Evolutionary conservation across 1,140 invertebrate genomes (phyloP).

Genomic region (Bombus cullumanus): DNA sequence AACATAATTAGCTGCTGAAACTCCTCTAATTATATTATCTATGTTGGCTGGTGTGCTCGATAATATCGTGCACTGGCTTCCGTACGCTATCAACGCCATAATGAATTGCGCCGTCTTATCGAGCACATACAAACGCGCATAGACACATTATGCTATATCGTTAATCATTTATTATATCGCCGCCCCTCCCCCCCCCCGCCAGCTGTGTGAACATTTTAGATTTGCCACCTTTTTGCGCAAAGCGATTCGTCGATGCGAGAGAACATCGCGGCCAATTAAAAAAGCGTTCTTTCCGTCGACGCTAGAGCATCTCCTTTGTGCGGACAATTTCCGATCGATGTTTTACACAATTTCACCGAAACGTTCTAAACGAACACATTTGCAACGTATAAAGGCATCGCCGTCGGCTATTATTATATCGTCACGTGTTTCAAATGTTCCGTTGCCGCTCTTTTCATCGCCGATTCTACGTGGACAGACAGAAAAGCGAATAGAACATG

Average conservation of each 20-base stretch:
- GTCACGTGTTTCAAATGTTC: background rate
- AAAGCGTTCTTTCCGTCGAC: background rate
- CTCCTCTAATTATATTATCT: constrained; percentile 56
- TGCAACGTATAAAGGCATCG: background rate
- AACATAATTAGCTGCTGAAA: constrained; percentile 56
- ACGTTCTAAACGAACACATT: background rate
- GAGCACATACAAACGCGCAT: background rate
- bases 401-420: background rate
- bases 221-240: too few species aligned
- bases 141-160: background rate
- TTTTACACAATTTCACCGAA: background rate
- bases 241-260: background rate
- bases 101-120: constrained; percentile 44
- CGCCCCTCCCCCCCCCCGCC: fast-evolving
- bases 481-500: background rate
- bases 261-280: background rate
- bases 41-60: constrained; percentile 35
- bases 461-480: background rate
- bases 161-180: constrained; percentile 24
- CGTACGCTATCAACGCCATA: constrained; percentile 24
- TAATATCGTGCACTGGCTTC: constrained; percentile 17
- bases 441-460: background rate
- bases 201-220: background rate
- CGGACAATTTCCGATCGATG: background rate
- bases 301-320: background rate